Conservation (phyloP, 2,888 invertebrate species). For the Drosophila anomalata region DNA sequence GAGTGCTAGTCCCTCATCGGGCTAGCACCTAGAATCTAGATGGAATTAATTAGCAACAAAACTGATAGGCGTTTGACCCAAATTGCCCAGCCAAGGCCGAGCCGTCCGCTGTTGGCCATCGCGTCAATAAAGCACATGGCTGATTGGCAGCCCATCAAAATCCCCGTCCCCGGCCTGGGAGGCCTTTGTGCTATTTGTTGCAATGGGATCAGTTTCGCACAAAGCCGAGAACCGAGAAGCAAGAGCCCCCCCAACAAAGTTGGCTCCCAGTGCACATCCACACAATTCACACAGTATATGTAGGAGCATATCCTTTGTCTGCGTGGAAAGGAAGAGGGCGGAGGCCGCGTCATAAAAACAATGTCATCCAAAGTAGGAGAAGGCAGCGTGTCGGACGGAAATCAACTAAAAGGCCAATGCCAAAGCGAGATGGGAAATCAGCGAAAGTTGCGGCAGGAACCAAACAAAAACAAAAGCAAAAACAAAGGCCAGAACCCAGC, state of each 20-base stretch:
- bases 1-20: background rate
- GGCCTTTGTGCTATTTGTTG: slow-evolving; percentile 31
- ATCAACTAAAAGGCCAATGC: slow-evolving; percentile 73
- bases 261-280: slow-evolving; percentile 5
- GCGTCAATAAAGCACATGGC: slow-evolving; percentile 23
- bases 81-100: slow-evolving; percentile 2
- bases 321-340: slow-evolving; percentile 8
- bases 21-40: background rate
- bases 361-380: slow-evolving; percentile 20
- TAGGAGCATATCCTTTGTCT: slow-evolving; percentile 28
- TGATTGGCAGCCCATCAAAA: slow-evolving; percentile 35
- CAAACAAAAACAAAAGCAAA: slow-evolving; percentile 32
- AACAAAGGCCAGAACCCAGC: slow-evolving; percentile 32
- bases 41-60: slow-evolving; percentile 1
- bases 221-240: background rate
- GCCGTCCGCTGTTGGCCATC: background rate
- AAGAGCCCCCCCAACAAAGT: slow-evolving; percentile 3
- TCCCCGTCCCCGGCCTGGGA: slow-evolving; percentile 11
- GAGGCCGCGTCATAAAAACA: slow-evolving; percentile 66
- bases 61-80: slow-evolving; percentile 15
- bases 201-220: slow-evolving; percentile 39
- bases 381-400: slow-evolving; percentile 61
- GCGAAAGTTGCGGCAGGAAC: slow-evolving; percentile 19
- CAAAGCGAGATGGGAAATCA: slow-evolving; percentile 26
- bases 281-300: background rate